Conservation (phyloP, 2,797 vertebrate genomes). For the Adrianichthys oophorus region DNA sequence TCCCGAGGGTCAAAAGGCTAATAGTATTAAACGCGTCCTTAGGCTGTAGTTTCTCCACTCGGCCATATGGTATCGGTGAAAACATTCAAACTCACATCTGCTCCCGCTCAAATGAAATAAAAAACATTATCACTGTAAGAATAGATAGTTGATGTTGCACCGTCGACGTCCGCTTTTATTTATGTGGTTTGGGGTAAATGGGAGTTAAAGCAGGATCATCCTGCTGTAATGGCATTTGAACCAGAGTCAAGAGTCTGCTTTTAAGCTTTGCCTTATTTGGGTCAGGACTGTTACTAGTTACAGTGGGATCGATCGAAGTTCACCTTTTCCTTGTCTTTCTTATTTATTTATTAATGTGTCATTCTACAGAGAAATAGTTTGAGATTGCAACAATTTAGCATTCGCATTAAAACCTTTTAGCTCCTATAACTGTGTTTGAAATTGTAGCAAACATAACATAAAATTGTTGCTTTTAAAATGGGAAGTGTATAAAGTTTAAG, state of each 20-base stretch:
- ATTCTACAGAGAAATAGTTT: too few species aligned
- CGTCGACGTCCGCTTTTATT: slow-evolving; percentile 12
- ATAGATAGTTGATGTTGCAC: background rate
- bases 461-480: too few species aligned
- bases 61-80: slow-evolving; percentile 44
- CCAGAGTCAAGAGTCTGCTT: slow-evolving; percentile 59
- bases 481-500: too few species aligned
- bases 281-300: slow-evolving; percentile 61
- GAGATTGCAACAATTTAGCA: too few species aligned
- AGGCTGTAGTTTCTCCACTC: slow-evolving; percentile 37
- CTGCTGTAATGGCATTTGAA: slow-evolving; percentile 70
- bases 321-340: background rate
- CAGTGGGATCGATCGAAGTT: slow-evolving; percentile 23
- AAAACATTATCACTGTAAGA: slow-evolving; percentile 3
- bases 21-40: slow-evolving; percentile 53
- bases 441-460: too few species aligned
- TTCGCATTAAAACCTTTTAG: too few species aligned
- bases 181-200: slow-evolving; percentile 46
- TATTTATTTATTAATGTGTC: background rate
- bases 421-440: too few species aligned
- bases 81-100: slow-evolving; percentile 2
- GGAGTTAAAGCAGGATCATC: slow-evolving; percentile 71
- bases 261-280: slow-evolving; percentile 74
- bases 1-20: slow-evolving; percentile 49
- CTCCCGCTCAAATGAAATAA: background rate